Conservation (phyloP, 1,140 invertebrate species). For the Halesus radiatus region DNA sequence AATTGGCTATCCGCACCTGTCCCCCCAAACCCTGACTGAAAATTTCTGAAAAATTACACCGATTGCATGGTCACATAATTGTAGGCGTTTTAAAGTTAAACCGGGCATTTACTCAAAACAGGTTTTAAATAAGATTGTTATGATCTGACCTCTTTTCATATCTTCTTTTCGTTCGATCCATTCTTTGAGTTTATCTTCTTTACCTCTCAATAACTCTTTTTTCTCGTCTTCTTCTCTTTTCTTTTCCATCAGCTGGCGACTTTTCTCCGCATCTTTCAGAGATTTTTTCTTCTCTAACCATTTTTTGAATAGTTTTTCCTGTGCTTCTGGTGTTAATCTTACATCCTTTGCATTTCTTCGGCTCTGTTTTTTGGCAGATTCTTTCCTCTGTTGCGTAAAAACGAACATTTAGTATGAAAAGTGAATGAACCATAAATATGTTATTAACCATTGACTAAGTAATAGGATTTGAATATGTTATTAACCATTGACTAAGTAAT, state of each 20-base stretch:
- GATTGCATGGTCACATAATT: too few relatives aligned
- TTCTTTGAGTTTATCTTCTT: slow-evolving; percentile 66
- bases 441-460: too few relatives aligned
- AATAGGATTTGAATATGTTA: too few relatives aligned
- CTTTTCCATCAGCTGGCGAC: background rate
- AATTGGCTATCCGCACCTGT: too few relatives aligned
- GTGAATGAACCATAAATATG: too few relatives aligned
- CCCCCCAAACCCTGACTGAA: too few relatives aligned
- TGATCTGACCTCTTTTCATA: slow-evolving; percentile 65
- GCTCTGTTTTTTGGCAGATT: background rate
- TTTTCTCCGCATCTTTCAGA: slow-evolving; percentile 34
- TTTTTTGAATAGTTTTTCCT: slow-evolving; percentile 29
- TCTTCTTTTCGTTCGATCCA: slow-evolving; percentile 71
- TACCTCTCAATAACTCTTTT: slow-evolving; percentile 64
- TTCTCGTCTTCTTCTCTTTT: slow-evolving; percentile 58
- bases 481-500: too few relatives aligned
- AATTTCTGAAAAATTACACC: too few relatives aligned
- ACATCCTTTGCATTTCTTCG: slow-evolving; percentile 5
- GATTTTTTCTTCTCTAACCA: slow-evolving; percentile 38
- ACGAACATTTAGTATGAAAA: too few relatives aligned
- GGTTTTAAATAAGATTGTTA: too few relatives aligned
- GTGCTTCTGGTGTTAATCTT: slow-evolving; percentile 8
- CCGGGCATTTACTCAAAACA: too few relatives aligned
- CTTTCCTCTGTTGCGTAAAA: slow-evolving; percentile 10
- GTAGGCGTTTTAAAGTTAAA: too few relatives aligned